Evolutionary conservation across 2,113 vertebrate genomes (phyloP).

Genomic region (Chauna torquata): DNA sequence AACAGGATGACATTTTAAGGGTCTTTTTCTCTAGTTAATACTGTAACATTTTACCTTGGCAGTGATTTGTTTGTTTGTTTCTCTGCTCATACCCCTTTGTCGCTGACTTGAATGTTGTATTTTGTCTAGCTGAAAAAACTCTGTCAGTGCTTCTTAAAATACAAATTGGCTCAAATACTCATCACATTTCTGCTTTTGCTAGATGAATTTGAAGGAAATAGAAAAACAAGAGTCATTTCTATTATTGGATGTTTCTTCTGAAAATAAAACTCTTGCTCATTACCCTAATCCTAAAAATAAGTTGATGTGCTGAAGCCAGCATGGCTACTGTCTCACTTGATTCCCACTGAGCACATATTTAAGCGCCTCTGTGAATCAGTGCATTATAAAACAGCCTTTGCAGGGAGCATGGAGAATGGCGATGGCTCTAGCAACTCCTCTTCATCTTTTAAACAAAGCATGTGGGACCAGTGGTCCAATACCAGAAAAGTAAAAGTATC

Average conservation of each 20-base stretch:
- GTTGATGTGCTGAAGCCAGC: background rate
- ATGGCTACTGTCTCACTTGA: slow-evolving; percentile 24
- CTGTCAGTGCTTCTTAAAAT: background rate
- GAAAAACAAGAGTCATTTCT: background rate
- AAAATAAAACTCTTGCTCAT: slow-evolving; percentile 22
- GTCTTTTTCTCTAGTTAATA: background rate
- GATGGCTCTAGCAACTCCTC: background rate
- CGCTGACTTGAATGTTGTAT: background rate
- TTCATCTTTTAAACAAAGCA: background rate
- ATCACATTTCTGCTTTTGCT: slow-evolving; percentile 15
- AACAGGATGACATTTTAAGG: background rate
- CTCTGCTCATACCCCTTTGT: background rate
- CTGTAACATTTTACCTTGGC: background rate
- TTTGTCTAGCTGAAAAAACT: background rate
- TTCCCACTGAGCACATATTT: background rate
- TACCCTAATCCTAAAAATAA: slow-evolving; percentile 31
- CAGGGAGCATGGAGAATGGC: background rate
- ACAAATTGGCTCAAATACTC: background rate
- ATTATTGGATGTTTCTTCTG: slow-evolving; percentile 38
- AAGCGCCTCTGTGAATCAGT: background rate
- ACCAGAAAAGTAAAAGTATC: background rate
- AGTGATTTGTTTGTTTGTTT: background rate
- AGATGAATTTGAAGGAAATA: slow-evolving; percentile 17
- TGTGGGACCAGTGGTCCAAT: background rate
- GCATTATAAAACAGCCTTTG: background rate